These are phyloP conservation scores for Pherbina coryleti DNA, from an alignment of 2,888 invertebrate species.

Conservation along the genomic window DNA sequence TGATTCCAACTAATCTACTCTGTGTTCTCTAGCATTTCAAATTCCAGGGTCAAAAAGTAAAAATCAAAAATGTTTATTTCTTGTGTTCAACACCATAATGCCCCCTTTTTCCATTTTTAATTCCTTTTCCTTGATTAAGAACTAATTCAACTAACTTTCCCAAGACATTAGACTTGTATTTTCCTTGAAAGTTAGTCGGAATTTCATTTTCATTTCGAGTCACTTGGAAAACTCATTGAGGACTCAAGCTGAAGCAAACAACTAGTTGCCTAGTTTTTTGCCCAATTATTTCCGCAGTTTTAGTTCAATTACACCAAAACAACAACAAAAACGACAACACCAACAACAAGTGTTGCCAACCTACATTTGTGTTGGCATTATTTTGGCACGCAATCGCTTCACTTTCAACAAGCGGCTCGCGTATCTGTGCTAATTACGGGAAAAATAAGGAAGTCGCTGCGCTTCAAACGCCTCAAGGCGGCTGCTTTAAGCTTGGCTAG, in stretches of 20 bases:
- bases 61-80: too few relatives aligned
- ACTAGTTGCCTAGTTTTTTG: slow-evolving; percentile 1
- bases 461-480: not conserved
- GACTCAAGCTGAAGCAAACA: not conserved
- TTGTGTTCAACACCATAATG: too few relatives aligned
- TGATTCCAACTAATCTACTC: too few relatives aligned
- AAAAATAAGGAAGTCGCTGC: slow-evolving; percentile 42
- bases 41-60: too few relatives aligned
- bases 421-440: slow-evolving; percentile 45
- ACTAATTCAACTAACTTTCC: too few relatives aligned
- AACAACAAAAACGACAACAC: not conserved
- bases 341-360: not conserved
- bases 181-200: too few relatives aligned
- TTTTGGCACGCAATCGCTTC: slow-evolving; percentile 29
- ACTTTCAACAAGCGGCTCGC: slow-evolving; percentile 34
- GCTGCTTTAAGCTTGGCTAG: not conserved
- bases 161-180: too few relatives aligned
- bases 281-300: not conserved
- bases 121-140: too few relatives aligned
- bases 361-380: not conserved
- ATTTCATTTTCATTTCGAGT: too few relatives aligned
- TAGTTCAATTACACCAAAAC: not conserved
- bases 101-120: too few relatives aligned
- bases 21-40: too few relatives aligned
- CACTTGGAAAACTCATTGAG: too few relatives aligned